Conservation (phyloP, 2,888 invertebrate species). For the Eucera pruinosa region DNA sequence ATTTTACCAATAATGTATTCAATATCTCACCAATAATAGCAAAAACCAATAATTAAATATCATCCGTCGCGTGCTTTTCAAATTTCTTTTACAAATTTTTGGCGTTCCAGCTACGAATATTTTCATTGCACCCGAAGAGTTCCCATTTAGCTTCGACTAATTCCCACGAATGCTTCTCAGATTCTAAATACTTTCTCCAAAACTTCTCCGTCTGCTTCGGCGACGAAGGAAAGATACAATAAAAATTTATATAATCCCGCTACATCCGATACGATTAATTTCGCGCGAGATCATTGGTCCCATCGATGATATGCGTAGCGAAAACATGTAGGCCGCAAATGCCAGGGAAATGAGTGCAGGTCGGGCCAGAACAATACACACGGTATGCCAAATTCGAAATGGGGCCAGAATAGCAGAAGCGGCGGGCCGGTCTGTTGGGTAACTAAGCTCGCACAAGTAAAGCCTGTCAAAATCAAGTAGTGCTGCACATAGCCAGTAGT, state of each 20-base stretch:
- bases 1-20: too few species aligned
- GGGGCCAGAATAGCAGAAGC: conserved; percentile 80
- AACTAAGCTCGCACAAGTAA: conserved; percentile 73
- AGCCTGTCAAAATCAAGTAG: conserved; percentile 78
- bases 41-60: too few species aligned
- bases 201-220: too few species aligned
- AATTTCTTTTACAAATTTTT: too few species aligned
- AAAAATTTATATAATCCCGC: neutral
- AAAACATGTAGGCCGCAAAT: conserved; percentile 53
- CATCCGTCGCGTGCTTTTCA: too few species aligned
- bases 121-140: too few species aligned
- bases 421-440: conserved; percentile 72
- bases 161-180: too few species aligned
- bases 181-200: too few species aligned
- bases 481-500: conserved; percentile 57
- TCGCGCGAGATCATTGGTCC: conserved; percentile 10
- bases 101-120: too few species aligned
- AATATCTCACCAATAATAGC: too few species aligned
- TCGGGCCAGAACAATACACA: conserved; percentile 80
- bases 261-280: conserved; percentile 1
- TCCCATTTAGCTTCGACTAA: too few species aligned
- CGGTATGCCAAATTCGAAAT: conserved; percentile 82
- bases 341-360: conserved; percentile 78
- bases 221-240: neutral
- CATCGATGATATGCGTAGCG: conserved; percentile 7